phyloP scores from a whole-genome alignment of 2,888 invertebrate species.

The Tanaodytes sp. region DNA sequence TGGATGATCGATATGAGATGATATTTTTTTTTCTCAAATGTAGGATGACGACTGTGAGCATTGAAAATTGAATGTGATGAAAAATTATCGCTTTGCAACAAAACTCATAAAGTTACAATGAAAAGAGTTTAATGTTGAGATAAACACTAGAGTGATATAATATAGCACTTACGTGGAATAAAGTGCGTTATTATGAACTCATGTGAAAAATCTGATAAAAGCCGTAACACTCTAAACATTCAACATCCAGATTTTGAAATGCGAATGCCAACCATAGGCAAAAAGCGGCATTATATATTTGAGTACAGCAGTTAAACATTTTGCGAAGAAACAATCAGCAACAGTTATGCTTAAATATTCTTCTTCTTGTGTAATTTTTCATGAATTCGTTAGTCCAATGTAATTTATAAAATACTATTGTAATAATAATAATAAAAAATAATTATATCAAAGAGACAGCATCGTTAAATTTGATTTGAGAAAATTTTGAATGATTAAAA shows the following conservation, averaged over 20 bases:
- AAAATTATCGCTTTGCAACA: constrained; percentile 8
- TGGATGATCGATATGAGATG: too few relatives aligned
- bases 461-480: background rate
- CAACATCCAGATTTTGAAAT: constrained; percentile 49
- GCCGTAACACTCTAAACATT: constrained; percentile 47
- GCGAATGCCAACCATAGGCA: constrained; percentile 46
- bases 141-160: constrained; percentile 14
- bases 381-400: too few relatives aligned
- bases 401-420: too few relatives aligned
- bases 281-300: constrained; percentile 35
- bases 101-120: constrained; percentile 11
- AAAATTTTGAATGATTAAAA: too few relatives aligned
- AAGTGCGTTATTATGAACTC: constrained; percentile 26
- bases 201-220: constrained; percentile 43
- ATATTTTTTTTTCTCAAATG: background rate
- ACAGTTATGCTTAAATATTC: constrained; percentile 18
- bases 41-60: background rate
- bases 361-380: too few relatives aligned
- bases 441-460: background rate
- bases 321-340: constrained; percentile 40
- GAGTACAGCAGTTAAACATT: constrained; percentile 25
- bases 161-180: constrained; percentile 23
- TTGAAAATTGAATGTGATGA: background rate
- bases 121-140: constrained; percentile 1
- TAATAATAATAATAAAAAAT: too few relatives aligned